Percentiles rank a stretch among this genome's conserved stretches.
phyloP scores from a whole-genome alignment of 37 sponge, comb jelly and placozoan genomes.

The Haliclona indistincta region DNA sequence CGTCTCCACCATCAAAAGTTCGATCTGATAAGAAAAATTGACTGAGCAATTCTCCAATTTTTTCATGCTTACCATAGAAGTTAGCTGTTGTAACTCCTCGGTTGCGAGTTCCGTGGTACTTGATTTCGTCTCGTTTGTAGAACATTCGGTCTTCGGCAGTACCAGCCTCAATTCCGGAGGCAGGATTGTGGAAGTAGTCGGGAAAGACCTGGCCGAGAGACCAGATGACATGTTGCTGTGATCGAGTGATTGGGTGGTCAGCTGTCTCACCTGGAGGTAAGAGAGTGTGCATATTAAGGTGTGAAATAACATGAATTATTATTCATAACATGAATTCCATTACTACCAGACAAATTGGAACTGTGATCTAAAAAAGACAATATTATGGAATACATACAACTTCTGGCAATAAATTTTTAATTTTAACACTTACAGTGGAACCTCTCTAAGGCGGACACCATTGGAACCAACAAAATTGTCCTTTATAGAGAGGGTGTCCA shows the following conservation, averaged over 20 bases:
- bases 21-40: not conserved
- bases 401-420: no score
- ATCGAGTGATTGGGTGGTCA: slow-evolving; percentile 50
- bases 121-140: slow-evolving; percentile 71
- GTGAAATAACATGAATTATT: not conserved
- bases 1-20: not conserved
- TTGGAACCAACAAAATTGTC: no score
- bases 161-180: slow-evolving; percentile 56
- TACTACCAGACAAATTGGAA: not conserved
- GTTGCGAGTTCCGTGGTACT: slow-evolving; percentile 68
- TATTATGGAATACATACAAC: no score
- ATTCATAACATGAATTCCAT: not conserved
- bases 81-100: slow-evolving; percentile 52
- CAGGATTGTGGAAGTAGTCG: slow-evolving; percentile 51
- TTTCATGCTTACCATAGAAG: slow-evolving; percentile 59
- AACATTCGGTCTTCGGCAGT: slow-evolving; percentile 37
- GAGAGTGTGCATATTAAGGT: not conserved
- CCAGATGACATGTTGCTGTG: slow-evolving; percentile 54
- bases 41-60: not conserved
- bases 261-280: slow-evolving; percentile 31
- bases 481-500: no score
- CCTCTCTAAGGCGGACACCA: no score
- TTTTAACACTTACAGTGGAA: no score
- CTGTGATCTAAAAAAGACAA: no score
- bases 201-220: slow-evolving; percentile 59